Percentiles rank a stretch among this genome's conserved stretches.
phyloP scores from a whole-genome alignment of 30 jellyfish, hydroid and myxozoan genomes.

The Aurelia coerulea region DNA sequence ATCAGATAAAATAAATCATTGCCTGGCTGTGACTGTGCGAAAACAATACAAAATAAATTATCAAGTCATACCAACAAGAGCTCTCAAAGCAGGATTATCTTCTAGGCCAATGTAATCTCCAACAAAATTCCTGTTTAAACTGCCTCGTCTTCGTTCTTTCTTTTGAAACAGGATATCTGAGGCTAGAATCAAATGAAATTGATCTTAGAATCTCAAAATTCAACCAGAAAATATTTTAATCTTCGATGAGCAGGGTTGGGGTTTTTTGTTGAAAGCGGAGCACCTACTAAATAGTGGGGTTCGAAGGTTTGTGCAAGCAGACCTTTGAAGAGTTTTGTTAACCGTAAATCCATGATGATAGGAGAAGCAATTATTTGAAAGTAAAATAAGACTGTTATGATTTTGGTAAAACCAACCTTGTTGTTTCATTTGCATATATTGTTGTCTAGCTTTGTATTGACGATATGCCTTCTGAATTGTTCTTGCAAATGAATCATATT shows the following conservation, averaged over 20 bases:
- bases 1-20: too few relatives aligned
- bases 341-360: too few relatives aligned
- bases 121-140: conserved; percentile 91
- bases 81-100: conserved; percentile 89
- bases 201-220: too few relatives aligned
- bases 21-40: not conserved
- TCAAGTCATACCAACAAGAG: conserved; percentile 66
- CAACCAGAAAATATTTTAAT: too few relatives aligned
- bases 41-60: not conserved
- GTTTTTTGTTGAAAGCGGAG: too few relatives aligned
- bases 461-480: conserved; percentile 91
- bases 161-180: conserved; percentile 82
- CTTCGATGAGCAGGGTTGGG: too few relatives aligned
- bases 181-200: conserved; percentile 50
- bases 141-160: conserved; percentile 95
- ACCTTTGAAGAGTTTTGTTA: too few relatives aligned
- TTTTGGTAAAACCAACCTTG: conserved; percentile 49
- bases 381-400: too few relatives aligned
- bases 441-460: conserved; percentile 85
- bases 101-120: conserved; percentile 99
- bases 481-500: conserved; percentile 94
- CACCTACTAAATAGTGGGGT: too few relatives aligned
- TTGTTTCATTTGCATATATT: conserved; percentile 81
- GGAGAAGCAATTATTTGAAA: too few relatives aligned
- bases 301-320: too few relatives aligned